Conservation (phyloP, 35 echinoderm and acorn worm genomes). For the Apostichopus parvimensis region DNA sequence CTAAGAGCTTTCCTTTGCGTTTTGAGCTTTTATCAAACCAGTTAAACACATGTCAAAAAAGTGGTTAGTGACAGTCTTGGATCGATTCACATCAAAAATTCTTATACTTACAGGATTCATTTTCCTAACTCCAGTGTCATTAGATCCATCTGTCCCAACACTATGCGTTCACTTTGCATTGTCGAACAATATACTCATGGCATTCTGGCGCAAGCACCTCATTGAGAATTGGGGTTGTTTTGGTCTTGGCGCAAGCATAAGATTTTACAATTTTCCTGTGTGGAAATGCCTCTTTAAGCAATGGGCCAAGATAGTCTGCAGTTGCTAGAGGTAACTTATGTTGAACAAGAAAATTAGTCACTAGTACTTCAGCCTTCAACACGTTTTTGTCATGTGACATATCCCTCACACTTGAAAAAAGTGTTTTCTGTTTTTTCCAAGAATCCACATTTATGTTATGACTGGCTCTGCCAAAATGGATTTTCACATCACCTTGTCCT, state of each 20-base stretch:
- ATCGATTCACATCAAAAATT: background rate
- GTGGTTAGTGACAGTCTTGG: background rate
- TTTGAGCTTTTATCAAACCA: too few species aligned
- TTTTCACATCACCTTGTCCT: background rate
- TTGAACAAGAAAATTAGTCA: background rate
- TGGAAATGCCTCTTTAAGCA: background rate
- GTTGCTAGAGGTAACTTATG: background rate
- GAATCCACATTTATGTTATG: background rate
- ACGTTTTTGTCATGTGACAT: background rate
- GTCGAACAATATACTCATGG: background rate
- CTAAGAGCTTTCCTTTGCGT: too few species aligned
- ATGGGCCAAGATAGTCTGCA: background rate
- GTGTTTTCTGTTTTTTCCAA: background rate
- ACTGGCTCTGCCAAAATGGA: background rate
- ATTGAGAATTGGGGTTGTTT: background rate
- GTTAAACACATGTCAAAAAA: too few species aligned
- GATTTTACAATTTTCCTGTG: background rate
- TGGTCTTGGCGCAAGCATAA: background rate
- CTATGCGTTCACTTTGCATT: background rate
- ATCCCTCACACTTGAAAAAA: background rate
- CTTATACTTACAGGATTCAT: background rate
- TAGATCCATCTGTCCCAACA: background rate
- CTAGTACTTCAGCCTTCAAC: background rate
- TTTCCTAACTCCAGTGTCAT: background rate
- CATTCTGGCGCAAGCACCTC: background rate